These are phyloP conservation scores for Stenopsyche tienmushanensis DNA, from an alignment of 1,140 invertebrate species.

Conservation along the genomic window DNA sequence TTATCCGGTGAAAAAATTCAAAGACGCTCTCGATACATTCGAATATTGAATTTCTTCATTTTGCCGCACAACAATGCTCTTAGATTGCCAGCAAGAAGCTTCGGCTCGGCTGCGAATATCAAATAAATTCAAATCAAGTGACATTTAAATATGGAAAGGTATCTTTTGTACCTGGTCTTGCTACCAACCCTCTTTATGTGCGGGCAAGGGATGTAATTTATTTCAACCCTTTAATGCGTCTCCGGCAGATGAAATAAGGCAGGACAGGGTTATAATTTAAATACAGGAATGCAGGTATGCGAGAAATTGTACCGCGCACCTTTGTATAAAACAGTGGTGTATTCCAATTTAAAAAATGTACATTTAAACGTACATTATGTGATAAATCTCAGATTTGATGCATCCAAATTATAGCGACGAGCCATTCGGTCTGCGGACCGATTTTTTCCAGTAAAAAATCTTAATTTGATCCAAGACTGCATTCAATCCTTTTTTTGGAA, in stretches of 20 bases:
- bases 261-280: constrained; percentile 27
- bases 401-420: too few species aligned
- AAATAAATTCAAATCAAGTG: constrained; percentile 26
- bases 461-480: too few species aligned
- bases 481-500: neutral
- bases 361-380: too few species aligned
- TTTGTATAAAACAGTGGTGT: neutral
- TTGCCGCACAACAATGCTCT: too few species aligned
- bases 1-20: too few species aligned
- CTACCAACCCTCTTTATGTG: neutral
- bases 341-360: constrained; percentile 3
- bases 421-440: too few species aligned
- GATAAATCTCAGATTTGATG: too few species aligned
- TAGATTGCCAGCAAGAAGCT: too few species aligned
- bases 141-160: neutral
- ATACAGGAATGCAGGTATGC: constrained; percentile 29
- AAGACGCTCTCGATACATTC: too few species aligned
- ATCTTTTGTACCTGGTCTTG: neutral
- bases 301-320: constrained; percentile 21
- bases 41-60: too few species aligned
- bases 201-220: constrained; percentile 12
- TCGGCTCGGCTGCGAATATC: too few species aligned
- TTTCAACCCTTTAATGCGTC: constrained; percentile 24
- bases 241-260: constrained; percentile 22
- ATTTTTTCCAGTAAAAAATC: too few species aligned